These are phyloP conservation scores for Cynocephalus volans DNA, from an alignment of 2,113 vertebrate species.

Conservation along the genomic window DNA sequence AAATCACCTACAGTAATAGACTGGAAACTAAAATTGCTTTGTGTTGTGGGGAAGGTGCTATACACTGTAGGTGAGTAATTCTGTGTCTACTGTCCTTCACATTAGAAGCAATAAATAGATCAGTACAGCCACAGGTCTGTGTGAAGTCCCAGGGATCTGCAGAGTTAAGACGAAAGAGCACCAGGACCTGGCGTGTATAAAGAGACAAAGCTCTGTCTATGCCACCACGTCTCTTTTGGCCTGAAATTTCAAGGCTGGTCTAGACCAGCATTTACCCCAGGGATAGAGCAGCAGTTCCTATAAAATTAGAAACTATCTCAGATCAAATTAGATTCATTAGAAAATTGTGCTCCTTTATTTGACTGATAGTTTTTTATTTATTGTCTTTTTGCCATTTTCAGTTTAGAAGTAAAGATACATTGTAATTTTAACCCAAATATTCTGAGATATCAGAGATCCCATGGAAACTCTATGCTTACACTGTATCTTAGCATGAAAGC, in stretches of 20 bases:
- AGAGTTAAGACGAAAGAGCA: background rate
- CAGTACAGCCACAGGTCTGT: too few relatives aligned
- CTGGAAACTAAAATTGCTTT: background rate
- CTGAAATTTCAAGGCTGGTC: background rate
- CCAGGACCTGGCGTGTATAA: background rate
- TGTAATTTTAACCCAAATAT: background rate
- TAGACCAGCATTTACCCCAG: accelerated
- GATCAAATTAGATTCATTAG: background rate
- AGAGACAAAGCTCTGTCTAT: background rate
- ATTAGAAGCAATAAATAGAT: background rate
- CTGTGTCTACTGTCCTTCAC: background rate
- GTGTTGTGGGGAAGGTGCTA: background rate
- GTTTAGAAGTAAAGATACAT: background rate
- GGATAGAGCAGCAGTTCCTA: background rate
- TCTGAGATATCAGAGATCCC: background rate
- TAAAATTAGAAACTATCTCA: background rate
- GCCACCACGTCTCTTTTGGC: background rate
- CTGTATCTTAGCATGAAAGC: background rate
- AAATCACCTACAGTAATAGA: background rate
- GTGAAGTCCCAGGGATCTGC: background rate
- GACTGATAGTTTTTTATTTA: background rate
- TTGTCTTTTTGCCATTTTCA: background rate
- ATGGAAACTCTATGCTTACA: accelerated
- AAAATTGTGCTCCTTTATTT: background rate
- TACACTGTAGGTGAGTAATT: background rate